These are phyloP conservation scores for Hypomecis punctinalis DNA, from an alignment of 2,888 invertebrate genomes.

Conservation along the genomic window DNA sequence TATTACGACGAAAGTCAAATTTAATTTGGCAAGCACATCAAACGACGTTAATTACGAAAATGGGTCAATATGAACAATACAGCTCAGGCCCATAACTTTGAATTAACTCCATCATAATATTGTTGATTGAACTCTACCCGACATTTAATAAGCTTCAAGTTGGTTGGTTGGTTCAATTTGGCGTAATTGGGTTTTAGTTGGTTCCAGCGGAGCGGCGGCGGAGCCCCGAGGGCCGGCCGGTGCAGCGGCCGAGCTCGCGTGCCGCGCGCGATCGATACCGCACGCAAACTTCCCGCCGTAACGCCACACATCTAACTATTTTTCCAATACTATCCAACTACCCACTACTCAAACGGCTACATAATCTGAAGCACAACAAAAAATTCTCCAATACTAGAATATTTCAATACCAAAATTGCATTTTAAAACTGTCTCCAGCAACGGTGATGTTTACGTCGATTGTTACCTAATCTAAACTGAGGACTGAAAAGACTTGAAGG, in stretches of 20 bases:
- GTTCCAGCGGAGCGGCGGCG: conserved; percentile 29
- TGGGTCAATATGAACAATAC: conserved; percentile 1
- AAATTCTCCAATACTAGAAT: too few species aligned
- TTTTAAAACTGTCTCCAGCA: conserved; percentile 4
- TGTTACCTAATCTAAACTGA: conserved; percentile 27
- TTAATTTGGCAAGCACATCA: neutral
- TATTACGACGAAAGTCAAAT: neutral
- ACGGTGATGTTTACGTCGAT: conserved; percentile 14
- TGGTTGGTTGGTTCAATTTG: too few species aligned
- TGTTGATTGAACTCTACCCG: conserved; percentile 13
- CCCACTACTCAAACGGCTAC: neutral
- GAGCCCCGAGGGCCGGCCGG: conserved; percentile 52
- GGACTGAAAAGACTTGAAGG: conserved; percentile 25
- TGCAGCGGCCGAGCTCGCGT: conserved; percentile 78
- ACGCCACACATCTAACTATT: conserved; percentile 45
- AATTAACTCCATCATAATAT: conserved; percentile 20
- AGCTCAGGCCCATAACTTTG: conserved; percentile 6
- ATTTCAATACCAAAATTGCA: neutral
- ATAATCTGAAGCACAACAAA: neutral
- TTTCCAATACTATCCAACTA: conserved; percentile 11
- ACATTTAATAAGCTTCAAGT: conserved; percentile 16
- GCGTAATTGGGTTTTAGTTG: conserved; percentile 48
- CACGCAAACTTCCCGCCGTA: conserved; percentile 75
- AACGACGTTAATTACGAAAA: conserved; percentile 1
- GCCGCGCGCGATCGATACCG: conserved; percentile 78